phyloP scores from a whole-genome alignment of 2,888 invertebrate species.

The Yponomeuta plumbellus region DNA sequence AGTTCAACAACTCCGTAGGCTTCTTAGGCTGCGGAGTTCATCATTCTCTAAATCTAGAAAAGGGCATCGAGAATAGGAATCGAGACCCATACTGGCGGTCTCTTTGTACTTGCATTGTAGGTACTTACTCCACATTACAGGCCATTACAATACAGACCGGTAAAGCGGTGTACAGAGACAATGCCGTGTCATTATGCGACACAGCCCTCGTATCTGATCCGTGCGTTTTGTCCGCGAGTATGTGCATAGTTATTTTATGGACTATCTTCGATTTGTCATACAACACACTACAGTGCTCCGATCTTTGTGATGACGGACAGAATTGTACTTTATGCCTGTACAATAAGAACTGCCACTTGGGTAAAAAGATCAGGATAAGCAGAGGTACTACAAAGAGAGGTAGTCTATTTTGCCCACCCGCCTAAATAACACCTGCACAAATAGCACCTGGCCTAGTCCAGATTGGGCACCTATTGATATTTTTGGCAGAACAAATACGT shows the following conservation, averaged over 20 bases:
- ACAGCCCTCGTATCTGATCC: slow-evolving; percentile 53
- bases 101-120: not conserved
- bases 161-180: slow-evolving; percentile 52
- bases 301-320: no score
- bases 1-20: no score
- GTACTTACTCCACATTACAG: slow-evolving; percentile 30
- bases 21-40: not conserved
- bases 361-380: no score
- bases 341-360: no score
- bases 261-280: slow-evolving; percentile 28
- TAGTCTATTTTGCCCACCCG: no score
- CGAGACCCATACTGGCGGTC: not conserved
- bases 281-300: no score
- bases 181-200: slow-evolving; percentile 70
- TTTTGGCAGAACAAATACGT: no score
- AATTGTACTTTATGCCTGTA: no score
- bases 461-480: no score
- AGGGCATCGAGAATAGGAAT: not conserved
- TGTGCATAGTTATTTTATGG: slow-evolving; percentile 71
- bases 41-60: not conserved
- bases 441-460: no score
- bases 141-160: slow-evolving; percentile 34
- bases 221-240: slow-evolving; percentile 52
- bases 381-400: no score
- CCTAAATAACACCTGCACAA: no score